Evolutionary conservation across 2,113 vertebrate genomes (phyloP).

Genomic region (Paracanthobrama guichenoti): DNA sequence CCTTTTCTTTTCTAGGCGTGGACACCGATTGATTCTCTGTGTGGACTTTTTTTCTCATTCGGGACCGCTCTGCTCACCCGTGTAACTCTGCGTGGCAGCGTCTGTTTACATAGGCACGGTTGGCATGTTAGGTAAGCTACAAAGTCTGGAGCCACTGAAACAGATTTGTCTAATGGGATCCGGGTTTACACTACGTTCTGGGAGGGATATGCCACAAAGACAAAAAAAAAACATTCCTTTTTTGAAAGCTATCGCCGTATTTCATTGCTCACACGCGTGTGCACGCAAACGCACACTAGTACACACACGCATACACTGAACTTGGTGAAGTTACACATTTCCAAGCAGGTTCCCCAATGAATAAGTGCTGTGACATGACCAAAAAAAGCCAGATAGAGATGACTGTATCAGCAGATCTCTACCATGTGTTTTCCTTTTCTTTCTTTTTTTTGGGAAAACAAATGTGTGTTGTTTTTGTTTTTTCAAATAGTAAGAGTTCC

Average conservation of each 20-base stretch:
- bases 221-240: slow-evolving; percentile 49
- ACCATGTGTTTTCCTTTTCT: slow-evolving; percentile 53
- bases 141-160: slow-evolving; percentile 71
- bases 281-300: not conserved
- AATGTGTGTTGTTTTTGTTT: slow-evolving; percentile 56
- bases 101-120: slow-evolving; percentile 80
- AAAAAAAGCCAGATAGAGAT: slow-evolving; percentile 64
- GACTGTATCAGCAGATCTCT: slow-evolving; percentile 65
- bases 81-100: slow-evolving; percentile 69
- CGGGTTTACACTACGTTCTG: slow-evolving; percentile 55
- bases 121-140: slow-evolving; percentile 79
- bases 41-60: slow-evolving; percentile 47
- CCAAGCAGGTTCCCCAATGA: slow-evolving; percentile 72
- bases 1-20: slow-evolving; percentile 12
- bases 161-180: slow-evolving; percentile 67
- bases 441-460: slow-evolving; percentile 61
- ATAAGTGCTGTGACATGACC: slow-evolving; percentile 79
- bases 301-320: slow-evolving; percentile 59
- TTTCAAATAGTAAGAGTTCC: slow-evolving; percentile 64
- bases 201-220: slow-evolving; percentile 55
- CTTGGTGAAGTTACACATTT: slow-evolving; percentile 72
- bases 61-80: slow-evolving; percentile 59
- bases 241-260: slow-evolving; percentile 59
- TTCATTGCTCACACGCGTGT: slow-evolving; percentile 53
- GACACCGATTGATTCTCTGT: slow-evolving; percentile 22